Base-by-base conservation (phyloP, 1,140 invertebrate genomes). In the Mactra quadrangularis region DNA sequence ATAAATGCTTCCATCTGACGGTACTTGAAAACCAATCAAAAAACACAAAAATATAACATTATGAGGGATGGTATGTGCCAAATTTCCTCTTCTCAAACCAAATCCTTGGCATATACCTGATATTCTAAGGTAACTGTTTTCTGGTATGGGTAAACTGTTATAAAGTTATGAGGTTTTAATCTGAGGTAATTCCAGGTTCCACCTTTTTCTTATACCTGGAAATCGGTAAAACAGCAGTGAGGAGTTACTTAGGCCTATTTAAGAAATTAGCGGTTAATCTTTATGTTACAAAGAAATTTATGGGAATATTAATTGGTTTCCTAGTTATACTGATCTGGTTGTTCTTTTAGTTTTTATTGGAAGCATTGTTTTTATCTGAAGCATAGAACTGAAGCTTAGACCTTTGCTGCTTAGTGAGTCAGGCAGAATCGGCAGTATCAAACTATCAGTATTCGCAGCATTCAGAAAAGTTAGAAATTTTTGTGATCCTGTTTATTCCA, bases 11-110 rank as follows among this genome's bases (percentile, higher is more conserved):
- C 64, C 64, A 68, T 68, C 41, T 68, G 64, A 68, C 45, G 45
- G 64, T 41, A 68, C 64, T 68, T 68, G 64, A 68, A 68, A 68
- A 68, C 64, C 64, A 68, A 68, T 68, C 64, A 68, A 68, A 68
- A 68, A 68, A 50, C 45, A 31, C 64, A 68, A 68, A 68, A 68
- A 68, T 68, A 50, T 19, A 38, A 29, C 47, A 68, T 47, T 68
- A 68, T 68, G 35, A 68, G 29, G 64, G 29, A 68, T 68, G 64
- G 38, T 41, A 27, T 47, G 31, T 68, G 64, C 64, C 64, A 68
- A 68, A 41, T 68, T 68, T 68, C 47, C 64, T 31, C 15, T 31
- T 47, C 47, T 50, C 47, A 50, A 38, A 47, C 64, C 41, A 38
- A 38, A 68, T 22, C 41, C 7, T 68, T 68, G 64, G 64, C 64